Evolutionary conservation across 2,113 vertebrate species (phyloP).

Genomic region (Datnioides undecimradiatus): DNA sequence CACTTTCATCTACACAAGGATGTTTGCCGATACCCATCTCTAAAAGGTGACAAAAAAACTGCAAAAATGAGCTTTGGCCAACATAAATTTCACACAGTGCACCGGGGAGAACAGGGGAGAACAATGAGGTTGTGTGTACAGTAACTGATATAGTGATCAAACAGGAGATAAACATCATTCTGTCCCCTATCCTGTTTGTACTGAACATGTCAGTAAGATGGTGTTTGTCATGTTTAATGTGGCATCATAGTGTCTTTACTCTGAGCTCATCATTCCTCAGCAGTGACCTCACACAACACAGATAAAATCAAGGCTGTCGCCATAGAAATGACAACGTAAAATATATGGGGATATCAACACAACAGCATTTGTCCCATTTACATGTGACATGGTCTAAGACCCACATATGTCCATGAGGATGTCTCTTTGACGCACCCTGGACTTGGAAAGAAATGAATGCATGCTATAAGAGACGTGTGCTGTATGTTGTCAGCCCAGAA

Average conservation of each 20-base stretch:
- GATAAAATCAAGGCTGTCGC: conserved; percentile 34
- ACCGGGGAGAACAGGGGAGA: too few relatives aligned
- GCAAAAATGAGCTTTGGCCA: neutral
- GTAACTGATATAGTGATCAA: conserved; percentile 25
- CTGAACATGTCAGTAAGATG: conserved; percentile 18
- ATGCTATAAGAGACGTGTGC: conserved; percentile 2
- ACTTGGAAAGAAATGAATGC: neutral
- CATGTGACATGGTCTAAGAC: neutral
- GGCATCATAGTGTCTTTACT: conserved; percentile 22
- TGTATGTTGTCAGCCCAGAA: conserved; percentile 57
- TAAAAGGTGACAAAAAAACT: conserved; percentile 35
- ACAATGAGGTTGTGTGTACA: conserved; percentile 28
- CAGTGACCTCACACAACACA: conserved; percentile 25
- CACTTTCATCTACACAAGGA: conserved; percentile 30
- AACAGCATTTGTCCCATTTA: neutral
- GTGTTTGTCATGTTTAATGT: conserved; percentile 9
- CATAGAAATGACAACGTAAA: conserved; percentile 18
- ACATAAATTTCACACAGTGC: neutral
- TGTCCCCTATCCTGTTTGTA: conserved; percentile 46
- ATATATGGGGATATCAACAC: neutral
- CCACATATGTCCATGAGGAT: neutral
- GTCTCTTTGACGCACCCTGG: neutral
- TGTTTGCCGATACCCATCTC: conserved; percentile 40
- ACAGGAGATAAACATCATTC: conserved; percentile 45
- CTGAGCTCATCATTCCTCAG: conserved; percentile 57